Conservation (phyloP, 2,888 invertebrate genomes). For the Andrena fulva region DNA sequence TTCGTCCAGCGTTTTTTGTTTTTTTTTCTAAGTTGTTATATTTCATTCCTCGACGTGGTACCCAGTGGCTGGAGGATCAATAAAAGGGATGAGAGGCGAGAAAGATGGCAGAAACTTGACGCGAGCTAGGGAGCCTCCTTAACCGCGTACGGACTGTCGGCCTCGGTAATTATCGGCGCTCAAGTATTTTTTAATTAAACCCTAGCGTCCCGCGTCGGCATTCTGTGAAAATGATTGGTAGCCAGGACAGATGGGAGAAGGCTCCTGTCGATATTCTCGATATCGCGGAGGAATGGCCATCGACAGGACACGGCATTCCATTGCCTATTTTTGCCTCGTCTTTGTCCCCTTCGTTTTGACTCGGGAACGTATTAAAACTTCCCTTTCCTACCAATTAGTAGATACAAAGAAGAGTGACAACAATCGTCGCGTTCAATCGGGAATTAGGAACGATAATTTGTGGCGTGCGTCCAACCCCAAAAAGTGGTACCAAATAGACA, state of each 20-base stretch:
- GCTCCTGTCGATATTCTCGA: constrained; percentile 65
- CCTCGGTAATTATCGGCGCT: constrained; percentile 48
- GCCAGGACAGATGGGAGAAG: constrained; percentile 33
- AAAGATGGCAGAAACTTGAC: constrained; percentile 12
- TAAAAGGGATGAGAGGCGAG: not conserved
- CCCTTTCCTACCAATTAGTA: not conserved
- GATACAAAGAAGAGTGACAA: not conserved
- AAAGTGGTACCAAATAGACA: too few relatives aligned
- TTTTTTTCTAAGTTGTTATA: not conserved
- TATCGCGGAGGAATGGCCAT: constrained; percentile 55
- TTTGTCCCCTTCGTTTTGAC: constrained; percentile 43
- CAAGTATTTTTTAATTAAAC: constrained; percentile 71
- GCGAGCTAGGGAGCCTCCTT: constrained; percentile 22
- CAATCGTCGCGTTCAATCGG: too few relatives aligned
- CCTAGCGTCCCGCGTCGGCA: constrained; percentile 33
- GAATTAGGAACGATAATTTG: too few relatives aligned
- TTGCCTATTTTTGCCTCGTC: constrained; percentile 33
- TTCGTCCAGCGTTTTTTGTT: not conserved
- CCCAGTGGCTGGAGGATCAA: constrained; percentile 15
- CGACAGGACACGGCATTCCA: constrained; percentile 59
- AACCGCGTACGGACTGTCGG: not conserved
- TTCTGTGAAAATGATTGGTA: constrained; percentile 63
- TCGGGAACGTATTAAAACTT: constrained; percentile 21
- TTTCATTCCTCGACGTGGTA: not conserved
- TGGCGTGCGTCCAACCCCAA: too few relatives aligned